Conservation (phyloP, 2,797 vertebrate genomes). For the Microchirus variegatus region DNA sequence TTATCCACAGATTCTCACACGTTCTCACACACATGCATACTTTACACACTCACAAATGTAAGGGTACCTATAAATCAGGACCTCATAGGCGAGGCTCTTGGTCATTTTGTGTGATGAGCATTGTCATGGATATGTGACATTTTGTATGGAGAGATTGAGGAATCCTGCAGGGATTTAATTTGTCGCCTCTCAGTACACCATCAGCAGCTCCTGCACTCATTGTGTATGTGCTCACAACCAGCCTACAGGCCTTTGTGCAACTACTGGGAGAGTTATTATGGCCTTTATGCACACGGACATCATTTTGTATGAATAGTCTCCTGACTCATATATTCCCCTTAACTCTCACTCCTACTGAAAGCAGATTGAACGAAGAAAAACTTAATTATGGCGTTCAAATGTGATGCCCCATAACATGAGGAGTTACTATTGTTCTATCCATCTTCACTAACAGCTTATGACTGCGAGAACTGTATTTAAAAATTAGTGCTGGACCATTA, state of each 20-base stretch:
- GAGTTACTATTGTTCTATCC: neutral
- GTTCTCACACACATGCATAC: slow-evolving; percentile 16
- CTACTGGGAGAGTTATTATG: slow-evolving; percentile 1
- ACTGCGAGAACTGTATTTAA: too few species aligned
- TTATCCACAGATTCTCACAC: slow-evolving; percentile 28
- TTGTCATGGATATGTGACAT: slow-evolving; percentile 59
- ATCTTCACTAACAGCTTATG: neutral
- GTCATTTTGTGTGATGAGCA: slow-evolving; percentile 26
- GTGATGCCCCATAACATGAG: slow-evolving; percentile 1
- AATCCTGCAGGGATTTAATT: slow-evolving; percentile 47
- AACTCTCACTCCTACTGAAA: slow-evolving; percentile 4
- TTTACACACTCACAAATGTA: neutral
- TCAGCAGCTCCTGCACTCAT: slow-evolving; percentile 6
- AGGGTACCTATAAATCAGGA: slow-evolving; percentile 41
- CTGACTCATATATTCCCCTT: slow-evolving; percentile 10
- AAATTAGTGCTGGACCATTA: too few species aligned
- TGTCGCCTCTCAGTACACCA: slow-evolving; percentile 10
- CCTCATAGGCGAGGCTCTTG: slow-evolving; percentile 2
- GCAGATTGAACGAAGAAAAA: slow-evolving; percentile 2
- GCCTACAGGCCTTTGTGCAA: slow-evolving; percentile 17
- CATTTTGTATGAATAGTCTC: slow-evolving; percentile 25
- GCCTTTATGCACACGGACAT: slow-evolving; percentile 21
- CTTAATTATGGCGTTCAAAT: too few species aligned
- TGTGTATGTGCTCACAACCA: neutral
- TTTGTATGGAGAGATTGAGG: slow-evolving; percentile 31